Conservation (phyloP, 2,888 invertebrate species). For the Nyleta sp. region DNA sequence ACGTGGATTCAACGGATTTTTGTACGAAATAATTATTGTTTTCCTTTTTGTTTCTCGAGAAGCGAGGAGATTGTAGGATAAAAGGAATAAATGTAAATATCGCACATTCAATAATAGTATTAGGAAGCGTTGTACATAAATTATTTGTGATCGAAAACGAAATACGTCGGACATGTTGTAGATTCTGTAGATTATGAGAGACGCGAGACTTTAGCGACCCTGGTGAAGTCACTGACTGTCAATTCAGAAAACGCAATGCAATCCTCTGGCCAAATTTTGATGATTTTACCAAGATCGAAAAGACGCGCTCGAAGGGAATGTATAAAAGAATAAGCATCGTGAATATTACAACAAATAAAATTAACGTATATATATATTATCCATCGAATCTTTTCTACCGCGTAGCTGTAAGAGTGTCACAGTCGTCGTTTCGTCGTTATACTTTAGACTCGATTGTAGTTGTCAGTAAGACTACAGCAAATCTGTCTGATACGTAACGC, state of each 20-base stretch:
- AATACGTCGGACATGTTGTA: conserved; percentile 64
- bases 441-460: conserved; percentile 69
- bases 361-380: conserved; percentile 57
- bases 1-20: conserved; percentile 29
- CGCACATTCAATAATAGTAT: conserved; percentile 65
- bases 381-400: conserved; percentile 68
- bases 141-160: conserved; percentile 66
- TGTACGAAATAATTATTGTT: conserved; percentile 32
- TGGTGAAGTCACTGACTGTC: conserved; percentile 60
- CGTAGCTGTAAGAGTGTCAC: conserved; percentile 65
- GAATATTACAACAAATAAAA: conserved; percentile 53
- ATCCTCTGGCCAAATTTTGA: conserved; percentile 41
- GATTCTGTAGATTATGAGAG: conserved; percentile 67
- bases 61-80: conserved; percentile 66
- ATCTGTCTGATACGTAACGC: conserved; percentile 52
- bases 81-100: conserved; percentile 67
- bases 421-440: conserved; percentile 63
- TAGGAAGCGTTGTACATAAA: conserved; percentile 66
- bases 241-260: conserved; percentile 50
- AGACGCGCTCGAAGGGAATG: conserved; percentile 56
- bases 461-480: conserved; percentile 52
- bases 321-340: conserved; percentile 65
- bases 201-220: conserved; percentile 51
- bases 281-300: conserved; percentile 63
- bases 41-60: conserved; percentile 23